Conservation (phyloP, 1,140 invertebrate genomes). For the Cardiocondyla obscurior region DNA sequence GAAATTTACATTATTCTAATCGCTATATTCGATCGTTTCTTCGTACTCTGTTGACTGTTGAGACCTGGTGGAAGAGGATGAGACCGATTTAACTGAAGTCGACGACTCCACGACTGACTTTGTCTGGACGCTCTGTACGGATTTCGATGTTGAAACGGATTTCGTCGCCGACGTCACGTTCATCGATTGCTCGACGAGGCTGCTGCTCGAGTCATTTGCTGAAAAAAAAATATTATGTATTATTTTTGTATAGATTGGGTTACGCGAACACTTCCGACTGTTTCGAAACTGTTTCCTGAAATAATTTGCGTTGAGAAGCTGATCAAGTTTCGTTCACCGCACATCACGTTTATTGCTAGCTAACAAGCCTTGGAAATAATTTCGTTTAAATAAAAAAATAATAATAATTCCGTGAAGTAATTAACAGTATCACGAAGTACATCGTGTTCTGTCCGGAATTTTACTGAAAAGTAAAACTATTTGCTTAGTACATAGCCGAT, state of each 20-base stretch:
- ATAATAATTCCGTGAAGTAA: too few relatives aligned
- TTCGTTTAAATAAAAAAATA: too few relatives aligned
- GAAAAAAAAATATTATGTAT: slow-evolving; percentile 48
- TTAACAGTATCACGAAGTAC: too few relatives aligned
- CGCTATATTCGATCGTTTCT: slow-evolving; percentile 77
- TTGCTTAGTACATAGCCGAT: not conserved
- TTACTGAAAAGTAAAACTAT: not conserved
- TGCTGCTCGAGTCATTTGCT: slow-evolving; percentile 75
- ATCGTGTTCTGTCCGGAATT: too few relatives aligned
- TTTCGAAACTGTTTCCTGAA: not conserved
- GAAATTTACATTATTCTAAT: slow-evolving; percentile 44
- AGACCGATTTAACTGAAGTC: slow-evolving; percentile 75
- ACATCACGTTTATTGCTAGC: not conserved
- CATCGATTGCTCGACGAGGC: slow-evolving; percentile 77
- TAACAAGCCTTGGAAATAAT: too few relatives aligned
- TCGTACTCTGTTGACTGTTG: slow-evolving; percentile 79
- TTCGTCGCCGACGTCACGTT: slow-evolving; percentile 75
- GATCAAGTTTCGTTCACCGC: not conserved
- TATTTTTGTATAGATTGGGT: not conserved
- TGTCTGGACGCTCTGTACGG: slow-evolving; percentile 76
- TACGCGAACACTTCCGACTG: too few relatives aligned
- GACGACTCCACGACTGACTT: slow-evolving; percentile 78
- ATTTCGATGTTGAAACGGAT: slow-evolving; percentile 75
- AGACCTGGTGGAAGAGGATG: slow-evolving; percentile 73
- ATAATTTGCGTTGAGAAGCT: not conserved